A percentile compares a stretch with the other conserved stretches of the same genome.
Evolutionary conservation across 2,797 vertebrate genomes (phyloP).

Genomic region (Oreonectes daqikongensis): DNA sequence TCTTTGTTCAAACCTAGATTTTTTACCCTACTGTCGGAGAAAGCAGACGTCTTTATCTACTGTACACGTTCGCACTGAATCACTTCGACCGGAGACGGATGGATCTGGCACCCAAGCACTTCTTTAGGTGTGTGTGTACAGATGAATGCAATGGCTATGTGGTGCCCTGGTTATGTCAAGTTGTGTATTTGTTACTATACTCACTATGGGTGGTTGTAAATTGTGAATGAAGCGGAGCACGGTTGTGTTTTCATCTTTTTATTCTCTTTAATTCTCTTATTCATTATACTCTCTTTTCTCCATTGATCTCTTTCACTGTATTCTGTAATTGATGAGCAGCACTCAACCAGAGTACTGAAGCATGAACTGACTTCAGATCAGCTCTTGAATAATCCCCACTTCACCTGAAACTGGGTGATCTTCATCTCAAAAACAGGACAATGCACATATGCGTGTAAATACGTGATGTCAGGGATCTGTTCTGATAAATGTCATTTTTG

Average conservation of each 20-base stretch:
- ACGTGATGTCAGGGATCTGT: too few relatives aligned
- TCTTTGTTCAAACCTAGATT: conserved; percentile 6
- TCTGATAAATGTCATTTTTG: not conserved
- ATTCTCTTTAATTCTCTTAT: not conserved
- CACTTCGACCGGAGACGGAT: not conserved
- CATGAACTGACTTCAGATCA: conserved; percentile 26
- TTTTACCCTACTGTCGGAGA: not conserved
- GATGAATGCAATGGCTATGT: too few relatives aligned
- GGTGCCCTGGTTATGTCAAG: conserved; percentile 13
- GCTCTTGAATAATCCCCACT: conserved; percentile 2
- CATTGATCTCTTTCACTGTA: not conserved
- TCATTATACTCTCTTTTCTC: not conserved
- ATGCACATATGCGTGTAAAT: too few relatives aligned
- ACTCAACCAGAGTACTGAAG: not conserved
- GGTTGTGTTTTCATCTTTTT: not conserved
- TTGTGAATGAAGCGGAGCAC: conserved; percentile 19
- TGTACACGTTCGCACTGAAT: too few relatives aligned
- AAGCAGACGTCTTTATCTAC: not conserved
- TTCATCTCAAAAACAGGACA: too few relatives aligned
- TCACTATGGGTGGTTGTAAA: conserved; percentile 23
- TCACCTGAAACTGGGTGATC: too few relatives aligned
- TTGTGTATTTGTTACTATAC: not conserved
- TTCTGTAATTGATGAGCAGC: not conserved
- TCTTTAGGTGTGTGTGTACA: not conserved
- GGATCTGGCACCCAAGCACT: not conserved